These are phyloP conservation scores for Hyla sarda DNA, from an alignment of 2,113 vertebrate species.

Conservation along the genomic window DNA sequence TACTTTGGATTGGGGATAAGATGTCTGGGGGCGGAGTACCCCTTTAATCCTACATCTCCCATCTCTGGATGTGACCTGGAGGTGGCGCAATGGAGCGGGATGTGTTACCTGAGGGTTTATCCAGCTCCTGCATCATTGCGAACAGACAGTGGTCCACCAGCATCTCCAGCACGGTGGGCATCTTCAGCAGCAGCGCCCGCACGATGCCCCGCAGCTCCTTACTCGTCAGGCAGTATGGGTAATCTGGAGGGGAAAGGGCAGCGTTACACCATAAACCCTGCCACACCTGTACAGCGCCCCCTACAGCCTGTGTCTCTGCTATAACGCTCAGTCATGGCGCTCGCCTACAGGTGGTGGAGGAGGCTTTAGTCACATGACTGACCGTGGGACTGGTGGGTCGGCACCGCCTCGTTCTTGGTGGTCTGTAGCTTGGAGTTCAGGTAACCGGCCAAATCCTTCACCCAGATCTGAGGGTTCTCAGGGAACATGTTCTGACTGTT, in stretches of 20 bases:
- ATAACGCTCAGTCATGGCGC: too few species aligned
- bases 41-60: too few species aligned
- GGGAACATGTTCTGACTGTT: conserved; percentile 87
- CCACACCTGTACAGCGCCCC: background rate
- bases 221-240: conserved; percentile 88
- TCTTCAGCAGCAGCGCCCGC: conserved; percentile 77
- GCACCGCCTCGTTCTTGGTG: conserved; percentile 79
- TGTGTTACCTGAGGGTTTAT: conserved; percentile 80
- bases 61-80: too few species aligned
- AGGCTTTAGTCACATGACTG: conserved; percentile 59
- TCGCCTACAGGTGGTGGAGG: too few species aligned
- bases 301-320: too few species aligned
- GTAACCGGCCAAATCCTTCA: conserved; percentile 95
- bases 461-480: conserved; percentile 91
- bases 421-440: conserved; percentile 92
- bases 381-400: conserved; percentile 90
- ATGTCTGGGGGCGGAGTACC: too few species aligned
- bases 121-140: conserved; percentile 91
- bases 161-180: conserved; percentile 76
- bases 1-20: too few species aligned
- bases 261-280: background rate
- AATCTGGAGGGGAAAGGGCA: conserved; percentile 74
- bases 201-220: conserved; percentile 84
- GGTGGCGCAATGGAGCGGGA: too few species aligned
- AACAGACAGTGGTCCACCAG: conserved; percentile 93